Percentiles rank a stretch among this genome's conserved stretches.
Evolutionary conservation across 2,113 vertebrate genomes (phyloP).

Genomic region (Campylomormyrus numenius): DNA sequence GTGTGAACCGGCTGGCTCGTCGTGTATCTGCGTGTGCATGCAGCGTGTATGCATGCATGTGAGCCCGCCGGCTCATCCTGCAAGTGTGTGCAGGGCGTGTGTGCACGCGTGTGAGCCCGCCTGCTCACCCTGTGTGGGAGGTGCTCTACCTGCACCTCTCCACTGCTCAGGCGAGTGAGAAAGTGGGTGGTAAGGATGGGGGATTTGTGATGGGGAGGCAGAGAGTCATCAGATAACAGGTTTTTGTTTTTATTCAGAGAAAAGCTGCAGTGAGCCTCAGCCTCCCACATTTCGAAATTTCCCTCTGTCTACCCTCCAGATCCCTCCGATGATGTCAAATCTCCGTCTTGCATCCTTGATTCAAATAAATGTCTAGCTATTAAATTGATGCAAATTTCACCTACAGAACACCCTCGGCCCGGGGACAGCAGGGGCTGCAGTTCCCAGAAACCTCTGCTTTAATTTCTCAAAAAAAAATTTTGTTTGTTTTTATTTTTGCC

Average conservation of each 20-base stretch:
- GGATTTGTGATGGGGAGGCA: background rate
- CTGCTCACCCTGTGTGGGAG: background rate
- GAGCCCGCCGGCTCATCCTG: background rate
- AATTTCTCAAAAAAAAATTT: background rate
- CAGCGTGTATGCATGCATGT: background rate
- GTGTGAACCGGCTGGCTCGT: too few species aligned
- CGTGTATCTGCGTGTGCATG: too few species aligned
- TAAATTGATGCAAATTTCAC: background rate
- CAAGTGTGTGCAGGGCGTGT: background rate
- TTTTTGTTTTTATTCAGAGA: slow-evolving; percentile 1
- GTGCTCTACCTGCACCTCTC: background rate
- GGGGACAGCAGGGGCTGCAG: background rate
- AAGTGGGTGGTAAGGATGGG: background rate
- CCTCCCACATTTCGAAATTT: background rate
- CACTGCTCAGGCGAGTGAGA: background rate
- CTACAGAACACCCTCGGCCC: background rate
- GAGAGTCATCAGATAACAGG: background rate
- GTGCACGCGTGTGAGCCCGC: background rate
- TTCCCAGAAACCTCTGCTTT: background rate
- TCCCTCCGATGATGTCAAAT: background rate
- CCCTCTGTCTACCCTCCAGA: background rate
- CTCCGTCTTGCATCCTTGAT: background rate
- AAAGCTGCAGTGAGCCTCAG: background rate
- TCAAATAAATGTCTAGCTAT: background rate
- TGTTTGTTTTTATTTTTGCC: background rate